Base-by-base conservation (phyloP, 2,113 vertebrate species). In the Rhinopomastus cyanomelas region DNA sequence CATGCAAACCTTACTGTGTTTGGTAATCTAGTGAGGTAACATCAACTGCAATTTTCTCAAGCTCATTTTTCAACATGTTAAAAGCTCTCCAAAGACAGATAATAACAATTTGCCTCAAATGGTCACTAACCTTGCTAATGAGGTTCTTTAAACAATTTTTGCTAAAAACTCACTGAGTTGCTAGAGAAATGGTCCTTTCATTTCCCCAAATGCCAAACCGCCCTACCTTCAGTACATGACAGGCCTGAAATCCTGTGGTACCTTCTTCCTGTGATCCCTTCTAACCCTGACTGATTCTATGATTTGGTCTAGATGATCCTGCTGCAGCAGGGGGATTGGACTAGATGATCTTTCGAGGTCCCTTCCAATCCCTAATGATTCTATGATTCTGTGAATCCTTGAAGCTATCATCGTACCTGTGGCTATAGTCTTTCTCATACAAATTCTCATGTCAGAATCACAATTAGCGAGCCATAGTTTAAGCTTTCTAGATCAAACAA, bases 141-240 rank as follows among this genome's bases (percentile, higher is more conserved):
- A 81, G 8, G 6, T 71, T 86, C 88, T 91, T 96, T 75, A 95
- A 96, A 88, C 82, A 94, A 84, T 91, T 86, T 77, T 81, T 91
- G 62, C 61, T 94, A 86, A 94, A 95, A 94, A 18, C 56, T 73
- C 71, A 53, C 62, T 13, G 25, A 34, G 13, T 88, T 91, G 39
- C 9, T 49, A 81, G 68, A 91, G 77, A 81, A 86, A 91, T 72
- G 12, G 73, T 51, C 36, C n/a, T 91, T 89, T 81, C 30, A 89
- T 86, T 83, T 48, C 52, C 90, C 57, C 36, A 81, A 91, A 66
- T 68, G 73, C 62, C 81, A 64, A 93, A n/a, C 44, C n/a, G n/a
- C n/a, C n/a, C n/a, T n/a, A n/a, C n/a, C n/a, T n/a, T n/a, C n/a
- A n/a, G n/a, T n/a, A n/a, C n/a, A n/a, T n/a, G n/a, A n/a, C n/a